Evolutionary conservation across 1,140 invertebrate species (phyloP).

Genomic region (Sycobia sp.): DNA sequence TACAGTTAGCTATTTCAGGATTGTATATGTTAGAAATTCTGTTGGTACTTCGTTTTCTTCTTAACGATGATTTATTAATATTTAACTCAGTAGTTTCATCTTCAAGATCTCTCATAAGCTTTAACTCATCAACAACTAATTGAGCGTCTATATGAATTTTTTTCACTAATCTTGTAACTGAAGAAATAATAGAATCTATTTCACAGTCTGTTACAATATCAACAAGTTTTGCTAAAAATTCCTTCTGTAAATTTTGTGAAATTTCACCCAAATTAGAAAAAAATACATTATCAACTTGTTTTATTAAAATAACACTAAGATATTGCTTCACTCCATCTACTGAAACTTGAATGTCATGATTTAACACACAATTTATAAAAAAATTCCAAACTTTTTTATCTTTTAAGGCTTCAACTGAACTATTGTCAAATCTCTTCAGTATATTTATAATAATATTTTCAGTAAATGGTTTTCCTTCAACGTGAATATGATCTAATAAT

Average conservation of each 20-base stretch:
- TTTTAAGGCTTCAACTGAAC: constrained; percentile 52
- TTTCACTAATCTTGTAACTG: constrained; percentile 70
- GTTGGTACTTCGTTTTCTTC: constrained; percentile 52
- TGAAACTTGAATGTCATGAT: constrained; percentile 36
- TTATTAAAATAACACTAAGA: constrained; percentile 51
- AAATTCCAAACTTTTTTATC: constrained; percentile 50
- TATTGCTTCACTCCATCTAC: constrained; percentile 30
- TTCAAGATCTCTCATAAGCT: constrained; percentile 60
- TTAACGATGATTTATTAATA: constrained; percentile 3
- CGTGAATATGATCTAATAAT: constrained; percentile 34
- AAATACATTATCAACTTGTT: constrained; percentile 66
- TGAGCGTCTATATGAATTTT: constrained; percentile 71
- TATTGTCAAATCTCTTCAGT: constrained; percentile 51
- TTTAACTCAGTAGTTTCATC: constrained; percentile 38
- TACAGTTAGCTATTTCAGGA: constrained; percentile 66
- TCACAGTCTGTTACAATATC: constrained; percentile 56
- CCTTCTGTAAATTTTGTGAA: constrained; percentile 44
- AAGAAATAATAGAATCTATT: constrained; percentile 61
- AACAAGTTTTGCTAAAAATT: constrained; percentile 51
- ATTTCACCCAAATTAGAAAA: constrained; percentile 40
- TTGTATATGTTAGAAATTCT: constrained; percentile 35
- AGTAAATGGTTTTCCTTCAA: constrained; percentile 37
- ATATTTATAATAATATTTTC: constrained; percentile 50
- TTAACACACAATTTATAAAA: constrained; percentile 46
- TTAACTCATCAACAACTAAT: constrained; percentile 67